phyloP scores from a whole-genome alignment of 2,113 vertebrate genomes.

The Oryzias melastigma region DNA sequence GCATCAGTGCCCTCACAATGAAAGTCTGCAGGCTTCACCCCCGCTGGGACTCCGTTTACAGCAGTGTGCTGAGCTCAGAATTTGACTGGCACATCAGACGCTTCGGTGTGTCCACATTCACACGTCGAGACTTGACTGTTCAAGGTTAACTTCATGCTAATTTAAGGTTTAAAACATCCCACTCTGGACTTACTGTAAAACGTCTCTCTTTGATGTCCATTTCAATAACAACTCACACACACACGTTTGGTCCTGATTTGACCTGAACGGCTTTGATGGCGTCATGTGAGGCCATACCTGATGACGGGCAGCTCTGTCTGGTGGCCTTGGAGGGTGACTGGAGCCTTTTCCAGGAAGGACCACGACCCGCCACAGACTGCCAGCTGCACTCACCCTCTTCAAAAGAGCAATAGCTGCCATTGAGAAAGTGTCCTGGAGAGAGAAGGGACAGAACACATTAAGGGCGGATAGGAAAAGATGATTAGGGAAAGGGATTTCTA shows the following conservation, averaged over 20 bases:
- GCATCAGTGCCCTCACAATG: conserved; percentile 12
- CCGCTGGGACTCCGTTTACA: conserved; percentile 7
- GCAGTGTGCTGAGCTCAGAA: conserved; percentile 4
- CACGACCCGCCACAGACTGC: conserved; percentile 61
- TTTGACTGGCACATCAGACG: conserved; percentile 13
- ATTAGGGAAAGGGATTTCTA: conserved; percentile 10
- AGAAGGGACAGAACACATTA: conserved; percentile 45
- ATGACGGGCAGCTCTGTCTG: conserved; percentile 70
- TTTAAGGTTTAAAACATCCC: background rate
- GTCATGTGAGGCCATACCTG: conserved; percentile 52
- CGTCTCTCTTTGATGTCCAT: background rate
- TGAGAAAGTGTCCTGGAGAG: conserved; percentile 84
- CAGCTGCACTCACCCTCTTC: conserved; percentile 90
- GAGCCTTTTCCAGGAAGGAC: conserved; percentile 79
- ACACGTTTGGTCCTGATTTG: conserved; percentile 6
- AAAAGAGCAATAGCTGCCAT: conserved; percentile 92
- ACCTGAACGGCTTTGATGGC: background rate
- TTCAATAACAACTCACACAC: conserved; percentile 16
- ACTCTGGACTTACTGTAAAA: background rate
- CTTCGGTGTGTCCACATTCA: conserved; percentile 8
- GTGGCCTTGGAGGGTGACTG: conserved; percentile 62
- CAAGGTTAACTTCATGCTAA: conserved; percentile 11
- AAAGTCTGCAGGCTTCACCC: conserved; percentile 1
- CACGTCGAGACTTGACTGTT: conserved; percentile 10
- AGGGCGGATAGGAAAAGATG: conserved; percentile 18